phyloP scores from a whole-genome alignment of 2,888 invertebrate genomes.

The Pachymerium ferrugineum region DNA sequence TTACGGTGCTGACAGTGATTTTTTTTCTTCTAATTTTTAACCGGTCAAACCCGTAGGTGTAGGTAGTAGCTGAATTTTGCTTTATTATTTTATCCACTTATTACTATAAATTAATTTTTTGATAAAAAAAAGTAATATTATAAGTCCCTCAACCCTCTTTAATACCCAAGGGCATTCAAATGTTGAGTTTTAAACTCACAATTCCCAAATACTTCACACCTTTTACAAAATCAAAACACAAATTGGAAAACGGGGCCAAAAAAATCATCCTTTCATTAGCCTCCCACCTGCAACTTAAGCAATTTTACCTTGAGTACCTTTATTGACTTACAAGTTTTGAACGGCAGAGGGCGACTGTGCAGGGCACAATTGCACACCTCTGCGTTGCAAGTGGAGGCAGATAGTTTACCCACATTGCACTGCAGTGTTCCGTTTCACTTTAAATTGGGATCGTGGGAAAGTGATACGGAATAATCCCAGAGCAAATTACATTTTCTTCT shows the following conservation, averaged over 20 bases:
- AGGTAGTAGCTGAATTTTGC: background rate
- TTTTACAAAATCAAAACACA: background rate
- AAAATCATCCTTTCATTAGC: slow-evolving; percentile 20
- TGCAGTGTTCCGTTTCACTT: slow-evolving; percentile 20
- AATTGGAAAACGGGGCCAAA: too few relatives aligned
- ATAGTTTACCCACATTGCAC: background rate
- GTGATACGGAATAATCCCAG: background rate
- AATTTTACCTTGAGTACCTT: slow-evolving; percentile 9
- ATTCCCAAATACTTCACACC: background rate
- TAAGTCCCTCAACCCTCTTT: too few relatives aligned
- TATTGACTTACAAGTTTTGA: background rate
- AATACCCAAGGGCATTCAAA: too few relatives aligned
- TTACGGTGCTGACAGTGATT: too few relatives aligned
- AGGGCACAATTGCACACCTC: slow-evolving; percentile 23
- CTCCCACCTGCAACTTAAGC: background rate
- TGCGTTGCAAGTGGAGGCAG: background rate
- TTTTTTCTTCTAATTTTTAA: too few relatives aligned
- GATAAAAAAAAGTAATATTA: too few relatives aligned
- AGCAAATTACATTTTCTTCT: slow-evolving; percentile 19
- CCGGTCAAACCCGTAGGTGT: background rate
- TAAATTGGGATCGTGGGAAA: slow-evolving; percentile 25
- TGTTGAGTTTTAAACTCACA: too few relatives aligned
- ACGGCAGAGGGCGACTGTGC: slow-evolving; percentile 16
- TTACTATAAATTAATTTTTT: background rate
- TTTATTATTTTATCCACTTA: background rate